Evolutionary conservation across 1,140 invertebrate species (phyloP).

Genomic region (Eriosoma lanigerum): DNA sequence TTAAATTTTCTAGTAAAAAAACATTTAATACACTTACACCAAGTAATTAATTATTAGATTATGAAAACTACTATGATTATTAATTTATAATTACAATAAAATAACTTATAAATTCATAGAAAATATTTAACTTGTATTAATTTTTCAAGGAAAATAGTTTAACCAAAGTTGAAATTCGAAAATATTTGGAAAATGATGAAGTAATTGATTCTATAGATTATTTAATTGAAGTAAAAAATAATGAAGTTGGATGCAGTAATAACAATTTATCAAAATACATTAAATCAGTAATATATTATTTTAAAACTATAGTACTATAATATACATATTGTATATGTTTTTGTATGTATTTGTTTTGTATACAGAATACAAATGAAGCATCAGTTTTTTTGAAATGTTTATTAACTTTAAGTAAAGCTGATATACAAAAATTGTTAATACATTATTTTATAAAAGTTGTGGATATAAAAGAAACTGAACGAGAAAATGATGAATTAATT

Average conservation of each 20-base stretch:
- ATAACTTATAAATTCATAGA: no score
- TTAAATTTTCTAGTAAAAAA: no score
- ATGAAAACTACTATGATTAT: no score
- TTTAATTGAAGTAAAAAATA: conserved; percentile 47
- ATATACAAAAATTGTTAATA: conserved; percentile 21
- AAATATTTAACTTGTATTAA: background rate
- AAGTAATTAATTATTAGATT: no score
- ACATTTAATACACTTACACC: no score
- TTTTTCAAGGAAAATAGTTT: conserved; percentile 27
- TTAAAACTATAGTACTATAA: background rate
- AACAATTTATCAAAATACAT: background rate
- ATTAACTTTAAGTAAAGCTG: background rate
- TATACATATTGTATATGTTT: background rate
- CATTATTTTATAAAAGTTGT: conserved; percentile 33
- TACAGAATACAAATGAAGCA: conserved; percentile 25
- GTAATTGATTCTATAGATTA: conserved; percentile 25
- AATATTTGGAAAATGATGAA: conserved; percentile 48
- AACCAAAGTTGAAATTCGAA: conserved; percentile 20
- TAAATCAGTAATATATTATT: background rate
- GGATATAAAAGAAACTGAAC: conserved; percentile 40
- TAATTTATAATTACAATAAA: no score
- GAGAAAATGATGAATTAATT: conserved; percentile 43
- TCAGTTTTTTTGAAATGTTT: background rate
- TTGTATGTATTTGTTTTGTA: background rate
- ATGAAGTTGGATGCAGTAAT: background rate